Evolutionary conservation across 2,797 vertebrate species (phyloP), one percentile per base, ranked within the genome.

Genomic region (Hyperoplus immaculatus): DNA sequence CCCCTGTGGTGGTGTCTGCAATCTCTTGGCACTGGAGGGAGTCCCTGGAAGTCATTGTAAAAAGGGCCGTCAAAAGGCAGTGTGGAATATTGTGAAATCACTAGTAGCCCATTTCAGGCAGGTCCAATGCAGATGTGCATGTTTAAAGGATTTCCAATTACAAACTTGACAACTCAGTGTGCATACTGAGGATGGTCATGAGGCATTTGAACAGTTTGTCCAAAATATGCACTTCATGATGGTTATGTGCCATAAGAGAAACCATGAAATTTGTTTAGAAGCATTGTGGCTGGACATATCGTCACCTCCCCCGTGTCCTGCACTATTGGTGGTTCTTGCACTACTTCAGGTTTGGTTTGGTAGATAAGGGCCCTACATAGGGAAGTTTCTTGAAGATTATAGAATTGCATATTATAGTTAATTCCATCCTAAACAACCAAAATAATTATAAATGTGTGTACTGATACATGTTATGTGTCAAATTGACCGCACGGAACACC

Each of bases 1-100:
- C 77, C 78, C 83, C 85, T 50, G 69, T 72, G 84, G 80, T 80
- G 71, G 73, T 43, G 59, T 77, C 70, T 89, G 80, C 89, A 89
- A 82, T 88, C 79, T 89, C 80, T 69, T 66, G 75, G 78, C 69
- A 62, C 53, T 61, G 64, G 38, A 67, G 47, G 57, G 55, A 78
- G 77, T 81, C 77, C 72, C 78, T 69, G 62, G 77, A 77, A 90
- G 76, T 75, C 36, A 11, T 66, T 71, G 68, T 55, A 81, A 89
- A 41, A 86, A 43, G 57, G 50, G 54, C 67, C 85, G 80, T 87
- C 59, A 69, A 78, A 70, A 78, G 63, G 55, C 70, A 75, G 18
- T 51, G 61, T 69, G 80, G 75, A 74, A 82, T 72, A 80, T 71
- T 43, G 61, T 72, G 50, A 84, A 89, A 86, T 76, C 68, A 77